Conservation (phyloP, 2,113 vertebrate genomes). For the Orcinus orca region DNA sequence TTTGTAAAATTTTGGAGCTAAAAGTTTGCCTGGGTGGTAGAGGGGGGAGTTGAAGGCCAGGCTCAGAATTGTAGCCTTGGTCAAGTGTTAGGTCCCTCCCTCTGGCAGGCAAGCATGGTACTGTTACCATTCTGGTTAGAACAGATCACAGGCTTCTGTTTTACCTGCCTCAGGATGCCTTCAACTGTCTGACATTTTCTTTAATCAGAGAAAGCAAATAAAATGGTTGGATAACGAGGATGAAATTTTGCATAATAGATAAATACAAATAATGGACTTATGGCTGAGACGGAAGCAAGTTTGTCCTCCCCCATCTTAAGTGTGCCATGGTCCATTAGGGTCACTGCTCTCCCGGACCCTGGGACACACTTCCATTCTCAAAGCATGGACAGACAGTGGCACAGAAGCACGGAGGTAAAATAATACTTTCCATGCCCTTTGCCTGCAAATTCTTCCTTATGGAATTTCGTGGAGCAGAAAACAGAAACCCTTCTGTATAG, state of each 20-base stretch:
- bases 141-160: not conserved
- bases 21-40: not conserved
- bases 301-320: not conserved
- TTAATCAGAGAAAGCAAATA: not conserved
- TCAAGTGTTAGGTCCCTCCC: not conserved
- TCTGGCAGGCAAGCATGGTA: not conserved
- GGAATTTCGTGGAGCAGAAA: not conserved
- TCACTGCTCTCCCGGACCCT: not conserved
- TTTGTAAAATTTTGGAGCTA: not conserved
- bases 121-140: not conserved
- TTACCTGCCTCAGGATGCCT: not conserved
- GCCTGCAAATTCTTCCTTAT: not conserved
- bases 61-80: no score
- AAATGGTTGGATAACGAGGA: not conserved
- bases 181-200: not conserved
- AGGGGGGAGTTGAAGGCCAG: not conserved
- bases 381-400: no score
- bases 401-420: not conserved
- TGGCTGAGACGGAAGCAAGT: not conserved
- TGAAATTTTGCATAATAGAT: not conserved
- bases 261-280: not conserved
- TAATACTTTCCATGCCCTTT: fast-evolving
- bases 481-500: not conserved
- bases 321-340: fast-evolving
- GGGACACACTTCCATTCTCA: no score